These are phyloP conservation scores for Loriculus beryllinus DNA, from an alignment of 2,797 vertebrate species.

Conservation along the genomic window DNA sequence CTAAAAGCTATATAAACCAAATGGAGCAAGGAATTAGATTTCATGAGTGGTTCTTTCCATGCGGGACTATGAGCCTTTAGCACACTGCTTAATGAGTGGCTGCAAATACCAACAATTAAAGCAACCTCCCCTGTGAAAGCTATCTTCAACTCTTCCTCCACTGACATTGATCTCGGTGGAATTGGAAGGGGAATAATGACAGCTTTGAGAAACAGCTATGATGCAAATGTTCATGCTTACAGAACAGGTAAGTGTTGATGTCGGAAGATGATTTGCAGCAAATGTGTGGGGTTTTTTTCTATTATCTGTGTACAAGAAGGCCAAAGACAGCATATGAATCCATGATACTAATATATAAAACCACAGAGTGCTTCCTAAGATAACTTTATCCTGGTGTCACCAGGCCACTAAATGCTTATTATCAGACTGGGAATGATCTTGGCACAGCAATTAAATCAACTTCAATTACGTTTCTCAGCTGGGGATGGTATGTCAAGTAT, in stretches of 20 bases:
- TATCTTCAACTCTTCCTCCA: not conserved
- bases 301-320: not conserved
- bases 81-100: not conserved
- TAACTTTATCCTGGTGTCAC: not conserved
- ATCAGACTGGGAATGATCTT: not conserved
- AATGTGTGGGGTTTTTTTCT: fast-evolving
- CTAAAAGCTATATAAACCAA: not conserved
- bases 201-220: not conserved
- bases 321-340: not conserved
- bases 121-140: not conserved
- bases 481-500: not conserved
- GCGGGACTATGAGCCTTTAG: not conserved
- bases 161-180: not conserved
- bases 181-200: not conserved
- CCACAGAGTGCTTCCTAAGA: not conserved
- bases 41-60: not conserved
- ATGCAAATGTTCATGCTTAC: not conserved
- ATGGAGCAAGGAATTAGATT: not conserved
- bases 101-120: not conserved
- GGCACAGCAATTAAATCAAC: not conserved
- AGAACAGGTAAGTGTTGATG: not conserved
- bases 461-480: not conserved
- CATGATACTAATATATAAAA: not conserved
- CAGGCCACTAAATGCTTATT: not conserved
- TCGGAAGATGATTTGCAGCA: not conserved